Evolutionary conservation across 2,888 invertebrate species (phyloP), one percentile per base, ranked within the genome.

Genomic region (Odontomyia ornata): DNA sequence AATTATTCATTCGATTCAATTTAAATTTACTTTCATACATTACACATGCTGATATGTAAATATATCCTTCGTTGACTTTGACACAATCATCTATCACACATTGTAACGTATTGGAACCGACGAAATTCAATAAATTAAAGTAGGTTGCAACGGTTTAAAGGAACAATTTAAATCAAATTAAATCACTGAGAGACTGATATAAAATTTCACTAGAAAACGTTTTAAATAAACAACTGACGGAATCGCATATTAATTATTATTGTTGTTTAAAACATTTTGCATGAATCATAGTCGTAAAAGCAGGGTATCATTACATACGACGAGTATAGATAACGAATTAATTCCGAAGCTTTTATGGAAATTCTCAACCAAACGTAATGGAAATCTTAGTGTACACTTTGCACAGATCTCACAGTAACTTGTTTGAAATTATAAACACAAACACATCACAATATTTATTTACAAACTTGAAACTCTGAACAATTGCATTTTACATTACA

Each of bases 1-100:
- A 9, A 60, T 60, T 60, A 60, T 60, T 60, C 57, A 60, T 60
- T 23, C 57, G 23, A 25, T 60, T 60, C 25, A 60, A 60, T 60
- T 60, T 25, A 25, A 60, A 23, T 60, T 60, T 60, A 60, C 57
- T 60, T 25, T 18, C 11, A 60, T 25, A 11, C 25, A 60, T 60
- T 60, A 21, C 18, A n/a, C n/a, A n/a, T n/a, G n/a, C n/a, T n/a
- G n/a, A 23, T 25, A 60, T 60, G 4, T 25, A 21, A 23, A 9
- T 60, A 60, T 25, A 9, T 25, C 4, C 57, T 60, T 60, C 25
- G 25, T 5, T n/a, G n/a, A 60, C 9, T 60, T 60, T 52, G 52
- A n/a, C 52, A 52, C 52, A 15, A 52, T 36, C 36, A 36, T 23
- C 21, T 60, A 60, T 25, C 57, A 60, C 57, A 60, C 23, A 4